These are phyloP conservation scores for Lasioglossum malachurum DNA, from an alignment of 2,888 invertebrate genomes.

Conservation along the genomic window DNA sequence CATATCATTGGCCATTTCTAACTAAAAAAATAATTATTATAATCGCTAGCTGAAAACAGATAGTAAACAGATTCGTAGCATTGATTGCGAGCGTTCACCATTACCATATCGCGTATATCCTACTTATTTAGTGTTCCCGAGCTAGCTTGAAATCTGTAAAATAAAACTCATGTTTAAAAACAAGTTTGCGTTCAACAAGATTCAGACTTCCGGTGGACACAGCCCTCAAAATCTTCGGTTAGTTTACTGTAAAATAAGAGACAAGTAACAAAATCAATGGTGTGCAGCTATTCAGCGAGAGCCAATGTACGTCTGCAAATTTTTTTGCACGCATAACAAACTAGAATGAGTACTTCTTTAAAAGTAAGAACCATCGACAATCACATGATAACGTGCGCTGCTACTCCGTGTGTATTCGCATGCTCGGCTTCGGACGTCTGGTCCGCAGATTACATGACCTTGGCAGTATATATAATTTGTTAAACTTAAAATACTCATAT, in stretches of 20 bases:
- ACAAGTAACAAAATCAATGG: slow-evolving; percentile 30
- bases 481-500: slow-evolving; percentile 63
- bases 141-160: slow-evolving; percentile 55
- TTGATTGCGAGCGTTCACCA: slow-evolving; percentile 3
- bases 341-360: slow-evolving; percentile 24
- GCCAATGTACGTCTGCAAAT: slow-evolving; percentile 39
- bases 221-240: background rate
- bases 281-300: slow-evolving; percentile 12
- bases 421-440: slow-evolving; percentile 39
- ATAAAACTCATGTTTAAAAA: slow-evolving; percentile 50
- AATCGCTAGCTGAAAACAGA: slow-evolving; percentile 59
- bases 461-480: slow-evolving; percentile 34
- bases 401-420: slow-evolving; percentile 32
- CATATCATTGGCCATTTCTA: slow-evolving; percentile 62
- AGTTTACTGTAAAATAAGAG: slow-evolving; percentile 42
- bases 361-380: slow-evolving; percentile 42
- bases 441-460: slow-evolving; percentile 47
- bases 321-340: slow-evolving; percentile 12
- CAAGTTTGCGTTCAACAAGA: slow-evolving; percentile 8
- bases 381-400: slow-evolving; percentile 13
- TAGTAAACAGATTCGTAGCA: slow-evolving; percentile 37
- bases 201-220: background rate
- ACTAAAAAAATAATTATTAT: slow-evolving; percentile 51
- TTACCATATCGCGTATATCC: slow-evolving; percentile 22
- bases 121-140: slow-evolving; percentile 18